Percentiles rank a stretch among this genome's conserved stretches.
Conservation (phyloP, 1,140 invertebrate genomes). For the Pachypsylla venusta region DNA sequence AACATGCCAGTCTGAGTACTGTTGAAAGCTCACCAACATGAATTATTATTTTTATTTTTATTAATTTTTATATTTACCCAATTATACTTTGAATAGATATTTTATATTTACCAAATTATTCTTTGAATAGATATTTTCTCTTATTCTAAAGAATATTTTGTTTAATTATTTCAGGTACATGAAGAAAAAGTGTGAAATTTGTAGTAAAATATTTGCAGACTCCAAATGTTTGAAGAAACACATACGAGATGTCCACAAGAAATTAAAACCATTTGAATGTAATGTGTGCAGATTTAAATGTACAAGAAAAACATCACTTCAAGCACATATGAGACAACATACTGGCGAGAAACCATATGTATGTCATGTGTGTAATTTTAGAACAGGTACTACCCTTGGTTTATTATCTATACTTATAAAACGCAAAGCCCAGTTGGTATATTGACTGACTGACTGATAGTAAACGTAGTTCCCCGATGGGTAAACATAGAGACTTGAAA, state of each 20-base stretch:
- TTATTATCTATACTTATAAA: not conserved
- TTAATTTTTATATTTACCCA: too few species aligned
- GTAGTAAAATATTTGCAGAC: conserved; percentile 41
- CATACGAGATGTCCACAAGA: conserved; percentile 47
- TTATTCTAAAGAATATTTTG: too few species aligned
- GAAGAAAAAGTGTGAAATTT: conserved; percentile 33
- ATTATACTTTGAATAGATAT: too few species aligned
- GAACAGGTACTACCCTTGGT: conserved; percentile 19
- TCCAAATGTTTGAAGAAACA: conserved; percentile 44
- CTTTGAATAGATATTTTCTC: too few species aligned
- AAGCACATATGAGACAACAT: conserved; percentile 58
- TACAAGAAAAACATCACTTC: conserved; percentile 43
- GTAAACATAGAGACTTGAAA: not conserved
- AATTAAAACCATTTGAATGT: conserved; percentile 53
- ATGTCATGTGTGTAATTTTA: conserved; percentile 21
- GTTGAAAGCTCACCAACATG: too few species aligned
- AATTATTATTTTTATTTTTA: too few species aligned
- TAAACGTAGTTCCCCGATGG: not conserved
- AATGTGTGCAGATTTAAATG: conserved; percentile 52
- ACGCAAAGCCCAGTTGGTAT: not conserved
- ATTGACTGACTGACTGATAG: not conserved
- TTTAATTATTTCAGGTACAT: conserved; percentile 28
- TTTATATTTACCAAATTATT: too few species aligned
- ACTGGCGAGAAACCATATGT: conserved; percentile 36
- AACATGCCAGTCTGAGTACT: too few species aligned